Percentiles rank a stretch among this genome's conserved stretches.
phyloP scores from a whole-genome alignment of 2,888 invertebrate species.

The Campopleginae sp. region DNA sequence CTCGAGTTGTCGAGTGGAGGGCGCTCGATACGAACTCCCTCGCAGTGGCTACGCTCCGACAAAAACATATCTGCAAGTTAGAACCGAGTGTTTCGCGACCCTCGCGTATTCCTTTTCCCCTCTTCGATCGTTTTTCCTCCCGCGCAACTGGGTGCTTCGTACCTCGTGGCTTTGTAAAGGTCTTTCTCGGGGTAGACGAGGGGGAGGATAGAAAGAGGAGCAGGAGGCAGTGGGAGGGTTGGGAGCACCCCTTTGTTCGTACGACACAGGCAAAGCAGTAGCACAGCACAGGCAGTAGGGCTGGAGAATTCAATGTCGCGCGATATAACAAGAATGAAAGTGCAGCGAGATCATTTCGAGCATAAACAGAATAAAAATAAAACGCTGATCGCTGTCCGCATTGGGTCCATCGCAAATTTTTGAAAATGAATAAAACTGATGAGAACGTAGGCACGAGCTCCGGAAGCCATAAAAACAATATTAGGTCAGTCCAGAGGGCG shows the following conservation, averaged over 20 bases:
- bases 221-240: neutral
- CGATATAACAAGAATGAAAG: conserved; percentile 45
- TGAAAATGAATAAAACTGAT: neutral
- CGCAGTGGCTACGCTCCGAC: conserved; percentile 10
- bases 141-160: conserved; percentile 17
- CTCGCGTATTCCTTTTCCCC: conserved; percentile 19
- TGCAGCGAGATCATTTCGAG: neutral
- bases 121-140: conserved; percentile 20
- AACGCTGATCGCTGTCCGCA: neutral
- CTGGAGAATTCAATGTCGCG: conserved; percentile 61
- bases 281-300: conserved; percentile 37
- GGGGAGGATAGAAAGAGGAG: neutral
- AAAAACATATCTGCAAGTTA: conserved; percentile 56
- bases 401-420: neutral
- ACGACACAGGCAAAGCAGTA: conserved; percentile 14
- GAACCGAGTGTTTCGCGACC: conserved; percentile 40
- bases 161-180: conserved; percentile 48
- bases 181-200: conserved; percentile 29
- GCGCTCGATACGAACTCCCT: conserved; percentile 59
- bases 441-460: conserved; percentile 2
- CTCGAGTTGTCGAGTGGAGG: conserved; percentile 51
- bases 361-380: neutral
- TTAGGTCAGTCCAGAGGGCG: conserved; percentile 37
- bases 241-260: conserved; percentile 51
- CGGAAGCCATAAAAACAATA: conserved; percentile 26